phyloP scores from a whole-genome alignment of 2,888 invertebrate genomes.

The Cepaea hortensis region DNA sequence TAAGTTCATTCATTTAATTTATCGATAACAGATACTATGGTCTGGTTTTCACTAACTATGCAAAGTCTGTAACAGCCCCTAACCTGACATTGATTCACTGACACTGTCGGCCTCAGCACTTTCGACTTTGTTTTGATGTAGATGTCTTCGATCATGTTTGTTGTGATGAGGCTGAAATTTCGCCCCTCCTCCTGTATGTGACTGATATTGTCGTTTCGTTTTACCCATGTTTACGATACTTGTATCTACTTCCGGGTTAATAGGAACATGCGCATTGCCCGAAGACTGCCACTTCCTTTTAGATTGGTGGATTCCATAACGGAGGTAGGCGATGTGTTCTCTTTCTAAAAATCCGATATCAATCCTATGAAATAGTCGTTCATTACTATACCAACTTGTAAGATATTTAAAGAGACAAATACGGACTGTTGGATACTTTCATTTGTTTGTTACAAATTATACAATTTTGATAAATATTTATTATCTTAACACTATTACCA shows the following conservation, averaged over 20 bases:
- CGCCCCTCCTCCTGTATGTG: background rate
- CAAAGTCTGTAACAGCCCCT: background rate
- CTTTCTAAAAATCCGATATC: background rate
- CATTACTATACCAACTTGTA: background rate
- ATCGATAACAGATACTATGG: background rate
- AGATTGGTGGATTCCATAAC: background rate
- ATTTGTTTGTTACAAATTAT: no score
- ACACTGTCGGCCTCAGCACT: background rate
- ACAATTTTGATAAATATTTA: no score
- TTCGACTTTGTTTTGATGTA: slow-evolving; percentile 30
- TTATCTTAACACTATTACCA: no score
- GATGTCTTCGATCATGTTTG: slow-evolving; percentile 37
- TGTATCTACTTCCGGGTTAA: slow-evolving; percentile 25
- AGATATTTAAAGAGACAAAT: background rate
- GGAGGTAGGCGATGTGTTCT: slow-evolving; percentile 3
- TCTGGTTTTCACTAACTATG: background rate
- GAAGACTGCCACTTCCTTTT: slow-evolving; percentile 35
- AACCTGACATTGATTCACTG: slow-evolving; percentile 8
- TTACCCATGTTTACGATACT: slow-evolving; percentile 38
- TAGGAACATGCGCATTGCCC: slow-evolving; percentile 12
- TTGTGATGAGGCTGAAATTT: slow-evolving; percentile 23
- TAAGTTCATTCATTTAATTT: background rate
- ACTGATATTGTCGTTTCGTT: slow-evolving; percentile 28
- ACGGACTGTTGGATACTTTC: background rate
- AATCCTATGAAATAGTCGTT: slow-evolving; percentile 10